Evolutionary conservation across 1,140 invertebrate genomes (phyloP), one percentile per base, ranked within the genome.

Genomic region (Bradysia coprophila): DNA sequence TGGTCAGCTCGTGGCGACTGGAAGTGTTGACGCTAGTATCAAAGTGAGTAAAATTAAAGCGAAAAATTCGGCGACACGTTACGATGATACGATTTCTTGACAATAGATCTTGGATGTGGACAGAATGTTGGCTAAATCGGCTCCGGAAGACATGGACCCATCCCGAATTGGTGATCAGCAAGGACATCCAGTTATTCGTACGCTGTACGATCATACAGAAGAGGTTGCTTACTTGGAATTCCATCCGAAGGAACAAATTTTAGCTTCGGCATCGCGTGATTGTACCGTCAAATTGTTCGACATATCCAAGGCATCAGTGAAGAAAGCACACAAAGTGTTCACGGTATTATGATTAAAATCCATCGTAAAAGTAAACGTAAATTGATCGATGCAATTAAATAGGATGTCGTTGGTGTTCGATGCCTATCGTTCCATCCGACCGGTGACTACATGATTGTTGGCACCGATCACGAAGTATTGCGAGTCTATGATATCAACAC

Each of bases 191-290:
- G 94, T 98, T 22, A 98, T 98, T 47, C 71, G 94, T 44, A 98
- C 95, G 5, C 65, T 98, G n/a, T 98, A 98, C 57, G 95, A 98
- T 63, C 94, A 98, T 59, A 76, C 88, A 37, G 92, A 95, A 64
- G 95, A 98, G 71, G 93, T 98, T 0, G 95, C 91, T 0, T 88
- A 83, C 51, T 61, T 98, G 16, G 90, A 95, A 51, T 99, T 99
- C 66, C 95, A 98, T 66, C 95, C 95, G 1, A 73, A 76, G 36
- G 84, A 89, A 51, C 86, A 90, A 46, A 82, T 98, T 51, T 68
- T 98, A 18, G 84, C 86, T 1, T 97, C 92, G 6, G 95, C 93
- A 0, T 92, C 89, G 32, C 72, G 80, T 41, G 95, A 98, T 61
- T 87, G 80, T 53, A 91, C 87, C 4, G 78, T 98, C 20, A 93